Evolutionary conservation across 2,888 invertebrate species (phyloP), one percentile per base, ranked within the genome.

Genomic region (Volucella inflata): DNA sequence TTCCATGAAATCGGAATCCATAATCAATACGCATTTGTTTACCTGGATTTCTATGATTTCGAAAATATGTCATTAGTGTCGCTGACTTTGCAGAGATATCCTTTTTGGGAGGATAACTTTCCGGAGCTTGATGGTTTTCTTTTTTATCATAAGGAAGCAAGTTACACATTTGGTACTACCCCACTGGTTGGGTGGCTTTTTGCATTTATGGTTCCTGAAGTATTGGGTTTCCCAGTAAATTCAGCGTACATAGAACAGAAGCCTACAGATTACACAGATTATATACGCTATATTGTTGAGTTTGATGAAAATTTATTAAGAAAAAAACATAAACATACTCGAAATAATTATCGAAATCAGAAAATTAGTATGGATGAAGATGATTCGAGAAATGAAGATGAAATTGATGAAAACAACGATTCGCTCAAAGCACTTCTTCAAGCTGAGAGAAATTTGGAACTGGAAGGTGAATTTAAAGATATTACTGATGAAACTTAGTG

Each of bases 181-280:
- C 98, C 99, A 0, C 92, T 99, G 9, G 97, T 98, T 1, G 96
- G 96, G 1, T 99, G 99, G 99, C 93, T 99, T 1, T 97, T 96
- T 90, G 94, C 96, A 0, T 98, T 94, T 90, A 98, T 98, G 98
- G 90, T 98, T 9, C 94, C 95, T 0, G 97, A 98, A 92, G 93
- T 97, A 6, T 79, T 91, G 1, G 87, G 87, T 0, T 60, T 89
- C 16, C 11, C 87, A 0, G 92, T 95, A 0, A 91, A 93, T 81
- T 65, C 88, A 12, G 88, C 81, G 2, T 94, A 94, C 88, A 87
- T 80, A 48, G n/a, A 91, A 64, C 44, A 87, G 53, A 93, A 90
- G 83, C 95, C 95, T 0, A 59, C 79, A 0, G 91, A 93, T 87
- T 95, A 95, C 88, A 89, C 90, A 0, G 91, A 92, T 85, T 93